Base-by-base conservation (phyloP, 2,797 vertebrate species). In the Melanotaenia maccullochi region DNA sequence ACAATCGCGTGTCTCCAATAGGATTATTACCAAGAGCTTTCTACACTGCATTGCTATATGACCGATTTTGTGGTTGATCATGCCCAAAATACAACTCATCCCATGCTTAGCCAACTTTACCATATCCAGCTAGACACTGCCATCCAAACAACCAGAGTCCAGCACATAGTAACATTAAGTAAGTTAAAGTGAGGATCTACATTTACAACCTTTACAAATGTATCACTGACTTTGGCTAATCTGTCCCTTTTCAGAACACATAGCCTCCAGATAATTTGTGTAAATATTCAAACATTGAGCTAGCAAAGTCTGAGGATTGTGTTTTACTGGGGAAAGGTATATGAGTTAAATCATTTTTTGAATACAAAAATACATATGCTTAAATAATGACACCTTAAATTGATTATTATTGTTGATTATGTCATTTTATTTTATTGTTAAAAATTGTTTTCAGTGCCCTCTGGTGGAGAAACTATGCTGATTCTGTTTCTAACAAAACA, bases 201-300 rank as follows among this genome's bases (percentile, higher is more conserved):
- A 60, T 68, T 38, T 33, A 56, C 14, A 28, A 60, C 1, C 6
- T 38, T 5, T 62, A 65, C n/a, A 36, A 54, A 65, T 25, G 0
- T n/a, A 42, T 35, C 0, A 24, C 69, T 51, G 30, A 60, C 60
- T 24, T 22, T 35, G 20, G 14, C 3, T 56, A 12, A 20, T 60
- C 9, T 9, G 16, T 42, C 42, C 1, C 0, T 42, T 24, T 33
- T 69, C 28, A 67, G 8, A 58, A 32, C 32, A 72, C 1, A 63
- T n/a, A 49, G 32, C n/a, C 25, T 59, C 20, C n/a, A 51, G 42
- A 63, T 65, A 9, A 57, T 60, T 12, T 20, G 35, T 38, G 8
- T 33, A 67, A 67, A 74, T 55, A 30, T 62, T 51, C n/a, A 51
- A 22, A 66, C 66, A 16, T 56, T 71, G 13, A 65, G n/a, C n/a